These are phyloP conservation scores for Eupithecia insigniata DNA, from an alignment of 2,888 invertebrate genomes.

Conservation along the genomic window DNA sequence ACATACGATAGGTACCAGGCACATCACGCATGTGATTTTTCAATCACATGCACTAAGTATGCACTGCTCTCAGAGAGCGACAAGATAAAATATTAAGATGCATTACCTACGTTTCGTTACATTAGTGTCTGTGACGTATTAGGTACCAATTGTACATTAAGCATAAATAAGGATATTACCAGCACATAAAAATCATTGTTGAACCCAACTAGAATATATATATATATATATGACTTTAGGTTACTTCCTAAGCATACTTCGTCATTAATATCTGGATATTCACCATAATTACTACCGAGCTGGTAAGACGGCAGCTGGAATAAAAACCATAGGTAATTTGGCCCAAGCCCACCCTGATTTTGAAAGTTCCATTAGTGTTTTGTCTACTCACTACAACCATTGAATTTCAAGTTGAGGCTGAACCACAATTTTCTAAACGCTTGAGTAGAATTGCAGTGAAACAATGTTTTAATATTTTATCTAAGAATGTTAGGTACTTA, in stretches of 20 bases:
- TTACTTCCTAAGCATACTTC: no score
- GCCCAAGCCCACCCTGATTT: neutral
- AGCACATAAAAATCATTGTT: neutral
- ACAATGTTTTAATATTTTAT: neutral
- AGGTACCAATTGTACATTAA: neutral
- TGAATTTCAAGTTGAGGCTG: no score
- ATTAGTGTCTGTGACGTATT: neutral
- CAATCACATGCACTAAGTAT: no score
- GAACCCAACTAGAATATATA: no score
- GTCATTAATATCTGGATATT: neutral
- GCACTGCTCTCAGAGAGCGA: neutral
- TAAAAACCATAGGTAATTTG: neutral
- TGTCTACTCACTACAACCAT: neutral
- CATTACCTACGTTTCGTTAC: neutral
- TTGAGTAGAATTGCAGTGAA: neutral
- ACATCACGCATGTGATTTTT: neutral
- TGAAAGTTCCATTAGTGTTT: neutral
- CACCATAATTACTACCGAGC: no score
- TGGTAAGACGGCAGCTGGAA: neutral
- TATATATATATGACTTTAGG: no score
- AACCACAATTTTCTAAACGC: neutral
- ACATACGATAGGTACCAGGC: no score
- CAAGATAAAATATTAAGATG: no score
- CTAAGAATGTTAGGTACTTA: neutral
- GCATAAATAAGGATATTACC: no score